These are phyloP conservation scores for Drosophila mulleri DNA, from an alignment of 2,888 invertebrate species.

Conservation along the genomic window DNA sequence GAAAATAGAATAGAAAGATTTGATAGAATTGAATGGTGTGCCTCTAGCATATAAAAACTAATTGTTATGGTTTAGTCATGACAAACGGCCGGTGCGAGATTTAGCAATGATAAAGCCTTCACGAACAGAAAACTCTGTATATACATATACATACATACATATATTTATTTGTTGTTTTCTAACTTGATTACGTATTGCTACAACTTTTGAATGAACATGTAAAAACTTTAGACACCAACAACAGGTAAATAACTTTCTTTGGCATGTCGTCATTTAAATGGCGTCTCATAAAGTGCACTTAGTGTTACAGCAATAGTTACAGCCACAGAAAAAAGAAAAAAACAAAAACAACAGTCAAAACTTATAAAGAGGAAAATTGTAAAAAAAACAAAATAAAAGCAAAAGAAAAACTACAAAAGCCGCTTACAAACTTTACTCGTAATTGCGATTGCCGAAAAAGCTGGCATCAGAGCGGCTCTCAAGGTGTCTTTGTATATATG, in stretches of 20 bases:
- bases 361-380: conserved; percentile 21
- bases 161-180: neutral
- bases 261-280: conserved; percentile 49
- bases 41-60: neutral
- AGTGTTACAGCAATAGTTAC: conserved; percentile 39
- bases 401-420: conserved; percentile 55
- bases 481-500: neutral
- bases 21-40: neutral
- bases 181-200: conserved; percentile 14
- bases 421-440: conserved; percentile 58
- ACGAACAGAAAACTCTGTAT: neutral
- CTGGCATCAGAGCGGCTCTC: conserved; percentile 9
- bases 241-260: conserved; percentile 53
- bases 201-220: conserved; percentile 15
- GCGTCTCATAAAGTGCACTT: conserved; percentile 53
- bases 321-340: conserved; percentile 13
- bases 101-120: neutral
- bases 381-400: neutral
- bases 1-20: neutral
- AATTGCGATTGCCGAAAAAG: conserved; percentile 69
- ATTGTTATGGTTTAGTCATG: conserved; percentile 14
- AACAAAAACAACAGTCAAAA: neutral
- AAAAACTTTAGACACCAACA: conserved; percentile 16
- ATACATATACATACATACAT: neutral
- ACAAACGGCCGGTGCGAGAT: neutral